Base-by-base conservation (phyloP, 2,797 vertebrate species). In the Thripadectes ignobilis region DNA sequence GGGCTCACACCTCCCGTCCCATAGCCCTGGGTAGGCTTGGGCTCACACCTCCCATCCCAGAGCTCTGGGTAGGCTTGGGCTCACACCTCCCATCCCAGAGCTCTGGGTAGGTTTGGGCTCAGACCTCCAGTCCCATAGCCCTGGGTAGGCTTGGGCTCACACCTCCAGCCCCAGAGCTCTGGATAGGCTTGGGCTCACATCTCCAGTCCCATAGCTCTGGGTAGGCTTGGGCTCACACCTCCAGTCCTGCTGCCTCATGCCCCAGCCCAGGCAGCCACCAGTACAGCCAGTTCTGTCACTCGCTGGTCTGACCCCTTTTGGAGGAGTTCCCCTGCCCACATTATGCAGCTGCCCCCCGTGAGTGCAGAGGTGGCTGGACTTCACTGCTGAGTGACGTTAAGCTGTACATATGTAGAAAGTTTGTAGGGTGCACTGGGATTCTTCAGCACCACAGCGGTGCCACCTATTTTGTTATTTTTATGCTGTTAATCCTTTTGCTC, bases 361-460 rank as follows among this genome's bases (percentile, higher is more conserved):
- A 84, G n/a, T 1, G 0, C 11, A 15, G 51, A 34, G 57, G 54
- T 38, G 89, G 61, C 80, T 9, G 5, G 43, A 21, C 77, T 91
- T 94, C 38, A 27, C 63, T 73, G 76, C 55, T 0, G 3, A 63
- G 80, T 76, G 58, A 72, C 3, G 20, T 30, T 21, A 68, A 82
- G 68, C 77, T 97, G 88, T 96, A 97, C 80, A 92, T 95, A 95
- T 79, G 87, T 95, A 96, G 93, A 96, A 89, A 95, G 88, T 81
- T 81, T 90, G 90, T 91, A 88, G 92, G 85, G 73, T 90, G 82
- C 62, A 26, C 30, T 88, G 45, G 83, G 68, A 80, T 89, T 89
- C 89, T 92, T 93, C 73, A 75, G 81, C 49, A 45, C 61, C 36
- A 59, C 20, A 78, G 57, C 2, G 34, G 49, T 92, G 84, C 68